A percentile compares a stretch with the other conserved stretches of the same genome.
These are phyloP conservation scores for Drosophila murphyi DNA, from an alignment of 1,140 invertebrate species.

Conservation along the genomic window DNA sequence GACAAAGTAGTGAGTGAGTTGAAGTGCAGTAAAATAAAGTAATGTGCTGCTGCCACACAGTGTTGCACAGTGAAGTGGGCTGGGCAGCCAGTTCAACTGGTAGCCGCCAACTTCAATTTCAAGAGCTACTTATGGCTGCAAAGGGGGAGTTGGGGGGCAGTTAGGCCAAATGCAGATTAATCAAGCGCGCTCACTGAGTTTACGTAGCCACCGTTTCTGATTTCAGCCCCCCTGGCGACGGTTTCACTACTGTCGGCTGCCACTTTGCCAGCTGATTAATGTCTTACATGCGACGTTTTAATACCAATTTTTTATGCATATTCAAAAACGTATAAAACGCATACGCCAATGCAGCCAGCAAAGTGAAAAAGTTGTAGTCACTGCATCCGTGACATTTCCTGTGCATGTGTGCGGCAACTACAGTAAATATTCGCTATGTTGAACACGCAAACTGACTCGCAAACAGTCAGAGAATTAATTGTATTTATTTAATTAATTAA, in stretches of 20 bases:
- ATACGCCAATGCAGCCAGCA: slow-evolving; percentile 27
- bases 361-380: slow-evolving; percentile 73
- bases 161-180: slow-evolving; percentile 66
- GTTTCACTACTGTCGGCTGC: slow-evolving; percentile 55
- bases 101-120: slow-evolving; percentile 24
- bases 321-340: slow-evolving; percentile 65
- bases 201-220: slow-evolving; percentile 60
- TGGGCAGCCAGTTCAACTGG: slow-evolving; percentile 44
- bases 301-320: slow-evolving; percentile 83
- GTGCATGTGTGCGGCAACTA: slow-evolving; percentile 45
- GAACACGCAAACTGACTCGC: too few species aligned
- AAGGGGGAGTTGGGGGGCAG: neutral
- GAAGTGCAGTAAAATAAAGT: slow-evolving; percentile 36
- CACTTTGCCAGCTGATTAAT: slow-evolving; percentile 80
- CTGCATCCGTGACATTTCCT: slow-evolving; percentile 73
- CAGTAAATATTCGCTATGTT: slow-evolving; percentile 24
- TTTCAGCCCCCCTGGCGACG: slow-evolving; percentile 21
- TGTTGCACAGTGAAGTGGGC: slow-evolving; percentile 38
- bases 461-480: too few species aligned
- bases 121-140: slow-evolving; percentile 17
- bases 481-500: too few species aligned
- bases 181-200: slow-evolving; percentile 76
- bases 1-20: slow-evolving; percentile 15
- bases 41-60: slow-evolving; percentile 21
- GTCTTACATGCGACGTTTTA: slow-evolving; percentile 83